Base-by-base conservation (phyloP, 2,113 vertebrate genomes). In the Equus quagga region DNA sequence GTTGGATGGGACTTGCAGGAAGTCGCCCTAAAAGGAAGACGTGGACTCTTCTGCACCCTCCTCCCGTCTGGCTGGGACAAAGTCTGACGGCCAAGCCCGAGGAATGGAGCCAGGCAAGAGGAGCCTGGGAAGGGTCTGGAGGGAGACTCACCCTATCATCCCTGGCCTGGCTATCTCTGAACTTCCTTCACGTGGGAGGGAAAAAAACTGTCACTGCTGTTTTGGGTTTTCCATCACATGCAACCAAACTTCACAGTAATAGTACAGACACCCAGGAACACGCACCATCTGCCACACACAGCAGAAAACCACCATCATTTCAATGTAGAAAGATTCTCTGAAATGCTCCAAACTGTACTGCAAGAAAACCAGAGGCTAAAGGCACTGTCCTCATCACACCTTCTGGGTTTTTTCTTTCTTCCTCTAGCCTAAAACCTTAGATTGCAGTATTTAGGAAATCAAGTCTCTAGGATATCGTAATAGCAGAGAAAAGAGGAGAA, bases 41-140 rank as follows among this genome's bases (percentile, higher is more conserved):
- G 62, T 9, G 41, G 49, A 17, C 41, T 58, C 10, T 17, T 41
- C 65, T 23, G 5, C 13, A 24, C 17, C 56, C 31, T 23, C 1
- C 56, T 24, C 6, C 79, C 23, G 73, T 8, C 18, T 24, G 26
- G 36, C 73, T 72, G 81, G 46, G 78, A n/a, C 0, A 18, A 2
- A 24, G 51, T 24, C 21, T 65, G 46, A 62, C 0, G 0, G 12
- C 36, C 19, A 26, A 1, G 15, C 44, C 56, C 31, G 26, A 19
- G 17, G 24, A 49, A 15, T 44, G 19, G 11, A n/a, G 33, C 49
- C 23, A 9, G 0, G 23, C 0, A 0, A 4, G 6, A 51, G 84
- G 84, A 65, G 17, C 3, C 31, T 2, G 54, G 54, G 15, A 24
- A 49, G 12, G 58, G 28, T 28, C 56, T 31, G 8, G 19, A 49